Base-by-base conservation (phyloP, 2,888 invertebrate genomes). In the Eupithecia dodoneata region DNA sequence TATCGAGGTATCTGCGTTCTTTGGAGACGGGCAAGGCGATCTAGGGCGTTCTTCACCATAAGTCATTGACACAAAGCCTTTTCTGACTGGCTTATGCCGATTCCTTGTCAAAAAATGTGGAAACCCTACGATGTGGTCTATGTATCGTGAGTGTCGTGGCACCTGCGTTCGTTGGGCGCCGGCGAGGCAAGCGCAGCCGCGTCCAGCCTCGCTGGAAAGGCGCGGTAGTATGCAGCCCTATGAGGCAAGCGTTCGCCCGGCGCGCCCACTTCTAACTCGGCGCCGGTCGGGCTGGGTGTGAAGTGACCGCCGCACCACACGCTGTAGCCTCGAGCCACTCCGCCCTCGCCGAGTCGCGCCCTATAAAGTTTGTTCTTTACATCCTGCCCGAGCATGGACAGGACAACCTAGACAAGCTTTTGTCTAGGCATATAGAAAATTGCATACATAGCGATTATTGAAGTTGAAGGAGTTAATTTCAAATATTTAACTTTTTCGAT, bases 181-280 rank as follows among this genome's bases (percentile, higher is more conserved):
- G 95, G 94, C 81, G 93, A 91, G 65, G 92, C 89, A 44, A 95
- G 91, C 73, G 94, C 94, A 81, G 85, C 86, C 76, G 92, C 96
- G 91, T 98, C 98, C 81, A 99, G 96, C 66, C 97, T 92, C 69
- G 99, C 99, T 72, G 99, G 99, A 95, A 99, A 98, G 87, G 96
- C 97, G 91, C 97, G 96, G 95, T 97, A 96, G 93, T 97, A 97
- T 45, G 97, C 96, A 80, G 97, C 96, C 86, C 97, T 96, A 90
- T 96, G 97, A 78, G 97, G 96, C 87, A 98, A 96, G 72, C 98
- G 96, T 92, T 98, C 97, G 82, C 96, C 97, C 12, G 99, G 98
- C 75, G 97, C 96, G 55, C 97, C 97, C 81, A 98, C 98, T 89
- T 98, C 97, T 84, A 98, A 97, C 92, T 98, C 98, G 5, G 98